Percentiles rank a stretch among this genome's conserved stretches.
phyloP scores from a whole-genome alignment of 2,888 invertebrate genomes.

The Chrysopilus asiliformis region DNA sequence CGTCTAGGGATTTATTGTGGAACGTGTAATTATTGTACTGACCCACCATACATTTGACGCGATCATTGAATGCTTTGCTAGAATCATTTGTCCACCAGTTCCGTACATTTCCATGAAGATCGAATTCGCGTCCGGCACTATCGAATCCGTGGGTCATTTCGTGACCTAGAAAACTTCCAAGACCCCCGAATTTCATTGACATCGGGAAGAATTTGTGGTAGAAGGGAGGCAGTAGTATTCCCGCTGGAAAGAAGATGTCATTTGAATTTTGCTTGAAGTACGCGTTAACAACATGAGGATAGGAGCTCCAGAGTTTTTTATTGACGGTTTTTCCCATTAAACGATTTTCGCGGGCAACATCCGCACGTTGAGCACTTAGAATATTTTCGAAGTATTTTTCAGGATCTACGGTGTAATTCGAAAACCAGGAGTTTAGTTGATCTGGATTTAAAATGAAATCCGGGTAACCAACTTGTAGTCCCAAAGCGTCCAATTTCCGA shows the following conservation, averaged over 20 bases:
- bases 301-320: conserved; percentile 70
- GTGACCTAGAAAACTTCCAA: conserved; percentile 20
- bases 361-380: no score
- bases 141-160: conserved; percentile 20
- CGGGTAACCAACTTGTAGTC: conserved; percentile 87
- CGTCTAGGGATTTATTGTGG: conserved; percentile 15
- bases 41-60: conserved; percentile 16
- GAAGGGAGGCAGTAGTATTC: conserved; percentile 81
- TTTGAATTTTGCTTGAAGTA: conserved; percentile 87
- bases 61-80: conserved; percentile 14
- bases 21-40: conserved; percentile 18
- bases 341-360: no score
- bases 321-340: no score
- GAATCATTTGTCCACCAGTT: conserved; percentile 18
- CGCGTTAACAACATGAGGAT: conserved; percentile 78
- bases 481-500: conserved; percentile 78
- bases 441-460: conserved; percentile 69
- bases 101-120: conserved; percentile 14
- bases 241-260: conserved; percentile 86
- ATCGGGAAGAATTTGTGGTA: conserved; percentile 72
- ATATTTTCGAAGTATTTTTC: no score
- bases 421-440: conserved; percentile 66
- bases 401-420: no score
- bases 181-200: conserved; percentile 18
- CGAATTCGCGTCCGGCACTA: conserved; percentile 16